Conservation (phyloP, 1,140 invertebrate species). For the Drosophila kanapiae region DNA sequence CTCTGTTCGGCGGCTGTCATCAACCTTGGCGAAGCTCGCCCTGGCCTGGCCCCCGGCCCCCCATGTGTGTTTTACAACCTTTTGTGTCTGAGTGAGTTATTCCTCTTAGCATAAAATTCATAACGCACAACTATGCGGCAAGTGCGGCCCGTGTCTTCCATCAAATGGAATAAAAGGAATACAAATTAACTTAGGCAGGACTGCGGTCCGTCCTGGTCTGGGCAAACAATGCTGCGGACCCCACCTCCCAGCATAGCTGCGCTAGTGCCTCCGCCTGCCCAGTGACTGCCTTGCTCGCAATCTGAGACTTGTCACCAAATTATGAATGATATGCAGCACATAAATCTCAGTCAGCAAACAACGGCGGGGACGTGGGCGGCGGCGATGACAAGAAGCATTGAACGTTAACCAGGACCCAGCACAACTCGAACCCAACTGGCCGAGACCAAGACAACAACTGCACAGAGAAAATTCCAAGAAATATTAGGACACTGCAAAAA, state of each 20-base stretch:
- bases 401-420: slow-evolving; percentile 41
- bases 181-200: slow-evolving; percentile 77
- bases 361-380: slow-evolving; percentile 47
- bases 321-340: slow-evolving; percentile 83
- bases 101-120: slow-evolving; percentile 73
- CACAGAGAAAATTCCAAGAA: slow-evolving; percentile 19
- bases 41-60: neutral
- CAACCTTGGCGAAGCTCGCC: slow-evolving; percentile 58
- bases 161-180: slow-evolving; percentile 78
- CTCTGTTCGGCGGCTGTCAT: slow-evolving; percentile 55
- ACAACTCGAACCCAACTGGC: slow-evolving; percentile 47
- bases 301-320: slow-evolving; percentile 83
- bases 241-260: too few species aligned
- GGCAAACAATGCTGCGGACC: slow-evolving; percentile 28
- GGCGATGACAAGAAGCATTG: slow-evolving; percentile 54
- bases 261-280: neutral
- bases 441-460: slow-evolving; percentile 40
- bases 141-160: slow-evolving; percentile 55
- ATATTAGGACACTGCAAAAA: slow-evolving; percentile 1
- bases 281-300: slow-evolving; percentile 49
- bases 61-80: slow-evolving; percentile 70
- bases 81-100: slow-evolving; percentile 81
- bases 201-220: slow-evolving; percentile 46
- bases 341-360: slow-evolving; percentile 83
- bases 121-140: slow-evolving; percentile 63